Conservation (phyloP, 35 echinoderm and acorn worm genomes). For the Apostichopus japonicus region DNA sequence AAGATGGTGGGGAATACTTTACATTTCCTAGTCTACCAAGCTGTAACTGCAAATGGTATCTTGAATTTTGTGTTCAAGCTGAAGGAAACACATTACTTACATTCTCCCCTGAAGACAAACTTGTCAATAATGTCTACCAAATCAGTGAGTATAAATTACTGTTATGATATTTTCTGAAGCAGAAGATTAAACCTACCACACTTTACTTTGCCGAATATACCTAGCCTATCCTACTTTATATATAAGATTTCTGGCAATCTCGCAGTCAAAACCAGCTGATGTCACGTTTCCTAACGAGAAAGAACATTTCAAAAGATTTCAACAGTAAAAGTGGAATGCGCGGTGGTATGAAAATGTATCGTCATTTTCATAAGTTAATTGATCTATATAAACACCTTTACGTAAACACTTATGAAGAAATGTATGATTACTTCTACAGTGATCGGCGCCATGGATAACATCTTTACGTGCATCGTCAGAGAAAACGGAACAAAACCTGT, state of each 20-base stretch:
- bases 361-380: neutral
- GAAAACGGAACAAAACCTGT: slow-evolving; percentile 14
- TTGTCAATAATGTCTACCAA: slow-evolving; percentile 20
- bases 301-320: no score
- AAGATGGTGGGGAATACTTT: slow-evolving; percentile 4
- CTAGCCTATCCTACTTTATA: no score
- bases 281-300: no score
- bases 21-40: slow-evolving; percentile 4
- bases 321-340: neutral
- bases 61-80: slow-evolving; percentile 33
- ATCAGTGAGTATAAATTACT: slow-evolving; percentile 1
- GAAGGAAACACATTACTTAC: neutral
- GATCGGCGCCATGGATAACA: slow-evolving; percentile 27
- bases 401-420: neutral
- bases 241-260: no score
- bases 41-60: slow-evolving; percentile 23
- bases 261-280: no score
- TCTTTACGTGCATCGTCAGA: slow-evolving; percentile 36
- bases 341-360: neutral
- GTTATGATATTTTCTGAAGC: neutral
- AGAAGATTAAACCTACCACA: no score
- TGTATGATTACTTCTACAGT: neutral
- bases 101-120: slow-evolving; percentile 8
- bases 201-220: no score
- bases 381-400: neutral